Base-by-base conservation (phyloP, 2,888 invertebrate genomes). In the Limnephilus lunatus region DNA sequence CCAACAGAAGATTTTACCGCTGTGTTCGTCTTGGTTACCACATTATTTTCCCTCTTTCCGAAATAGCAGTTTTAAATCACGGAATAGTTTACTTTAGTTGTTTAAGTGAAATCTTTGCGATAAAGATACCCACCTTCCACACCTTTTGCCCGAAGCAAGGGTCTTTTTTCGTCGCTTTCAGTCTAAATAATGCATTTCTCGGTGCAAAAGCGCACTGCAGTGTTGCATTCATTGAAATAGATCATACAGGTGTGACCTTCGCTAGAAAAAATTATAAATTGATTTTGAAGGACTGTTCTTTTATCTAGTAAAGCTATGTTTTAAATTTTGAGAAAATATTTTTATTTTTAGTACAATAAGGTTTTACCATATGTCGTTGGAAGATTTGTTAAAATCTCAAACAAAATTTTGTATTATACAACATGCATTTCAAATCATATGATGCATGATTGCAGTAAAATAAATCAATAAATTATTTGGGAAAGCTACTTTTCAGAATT, bases 171-270 rank as follows among this genome's bases (percentile, higher is more conserved):
- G 68, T 31, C 31, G 30, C 82, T 82, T 30, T 32, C 4, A 82
- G 30, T 32, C 15, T 82, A 82, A 82, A 82, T 82, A 82, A 82
- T 82, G 82, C 82, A 82, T 32, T 31, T 82, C 82, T 32, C 14
- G 3, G 82, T 31, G 82, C 68, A 68, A 68, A 82, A 82, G 82
- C 82, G 82, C 82, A 82, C 15, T 82, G 82, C 82, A 82, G 82
- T 68, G 68, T 68, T 68, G 25, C 68, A 68, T 25, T 68, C 25
- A 9, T 32, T 31, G 82, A 30, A 82, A 14, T 32, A 32, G 32
- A 82, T 5, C 82, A 82, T 11, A 7, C 15, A 82, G 82, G 25
- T 14, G 14, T 19, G 82, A 1, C n/a, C 68, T 68, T 68, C 25
- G n/a, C 68, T n/a, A n/a, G 0, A n/a, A 68, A 68, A 25, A 68